phyloP scores from a whole-genome alignment of 1,140 invertebrate species.

The Drosophila pectinifera region DNA sequence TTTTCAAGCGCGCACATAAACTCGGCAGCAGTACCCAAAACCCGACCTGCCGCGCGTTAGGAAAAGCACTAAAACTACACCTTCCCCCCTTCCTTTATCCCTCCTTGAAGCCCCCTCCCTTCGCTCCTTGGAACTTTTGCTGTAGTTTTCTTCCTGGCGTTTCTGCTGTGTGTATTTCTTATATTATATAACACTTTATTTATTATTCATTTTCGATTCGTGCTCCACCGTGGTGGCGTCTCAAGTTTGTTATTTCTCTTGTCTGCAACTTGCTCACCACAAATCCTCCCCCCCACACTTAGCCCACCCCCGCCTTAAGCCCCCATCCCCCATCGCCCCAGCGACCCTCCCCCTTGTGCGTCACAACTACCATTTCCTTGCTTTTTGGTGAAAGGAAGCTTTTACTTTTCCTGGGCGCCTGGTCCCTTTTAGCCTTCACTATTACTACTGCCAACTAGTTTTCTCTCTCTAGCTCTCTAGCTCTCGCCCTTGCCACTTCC shows the following conservation, averaged over 20 bases:
- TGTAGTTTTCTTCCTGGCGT: conserved; percentile 51
- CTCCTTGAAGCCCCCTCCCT: background rate
- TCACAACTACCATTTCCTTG: conserved; percentile 48
- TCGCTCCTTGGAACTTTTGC: conserved; percentile 53
- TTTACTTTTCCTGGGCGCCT: conserved; percentile 67
- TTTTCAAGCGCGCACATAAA: conserved; percentile 82
- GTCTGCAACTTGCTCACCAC: conserved; percentile 78
- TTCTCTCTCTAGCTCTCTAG: conserved; percentile 36
- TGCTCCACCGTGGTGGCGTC: conserved; percentile 74
- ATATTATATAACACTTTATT: conserved; percentile 84
- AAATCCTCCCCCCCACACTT: conserved; percentile 24
- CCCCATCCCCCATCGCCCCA: background rate
- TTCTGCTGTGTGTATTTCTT: conserved; percentile 72
- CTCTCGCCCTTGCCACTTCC: conserved; percentile 3
- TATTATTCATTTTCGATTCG: conserved; percentile 84
- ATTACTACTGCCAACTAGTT: conserved; percentile 67
- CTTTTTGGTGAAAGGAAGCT: conserved; percentile 31
- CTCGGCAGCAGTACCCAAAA: conserved; percentile 33
- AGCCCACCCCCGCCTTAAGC: background rate
- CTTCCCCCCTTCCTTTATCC: conserved; percentile 12
- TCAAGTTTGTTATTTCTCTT: conserved; percentile 83
- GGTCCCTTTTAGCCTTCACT: conserved; percentile 69
- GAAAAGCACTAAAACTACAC: conserved; percentile 52
- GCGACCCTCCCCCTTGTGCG: conserved; percentile 5
- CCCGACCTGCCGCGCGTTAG: conserved; percentile 9